These are phyloP conservation scores for Lamellibrachia columna DNA, from an alignment of 2,888 invertebrate species.

Conservation along the genomic window DNA sequence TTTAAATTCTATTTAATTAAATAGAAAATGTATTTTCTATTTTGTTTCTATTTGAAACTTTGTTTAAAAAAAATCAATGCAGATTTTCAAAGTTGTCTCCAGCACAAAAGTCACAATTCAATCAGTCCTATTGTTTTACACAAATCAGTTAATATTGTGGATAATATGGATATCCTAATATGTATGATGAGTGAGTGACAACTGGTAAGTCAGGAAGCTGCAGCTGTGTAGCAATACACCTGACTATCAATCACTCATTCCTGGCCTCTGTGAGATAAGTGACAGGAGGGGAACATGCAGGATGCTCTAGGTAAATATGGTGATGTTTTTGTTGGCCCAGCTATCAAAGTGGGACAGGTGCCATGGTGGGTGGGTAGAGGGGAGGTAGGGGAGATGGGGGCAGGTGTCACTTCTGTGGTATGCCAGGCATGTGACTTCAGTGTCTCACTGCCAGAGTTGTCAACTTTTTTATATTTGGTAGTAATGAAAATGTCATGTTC, in stretches of 20 bases:
- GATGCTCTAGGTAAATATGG: background rate
- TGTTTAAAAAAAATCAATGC: no score
- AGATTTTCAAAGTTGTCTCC: no score
- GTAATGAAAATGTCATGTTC: background rate
- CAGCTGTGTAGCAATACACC: background rate
- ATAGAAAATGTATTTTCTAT: no score
- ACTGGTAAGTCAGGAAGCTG: background rate
- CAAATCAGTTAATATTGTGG: no score
- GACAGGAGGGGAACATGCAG: background rate
- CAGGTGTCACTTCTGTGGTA: background rate
- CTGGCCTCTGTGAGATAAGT: background rate
- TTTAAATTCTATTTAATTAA: no score
- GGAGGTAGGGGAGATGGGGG: conserved; percentile 16
- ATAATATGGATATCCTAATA: background rate
- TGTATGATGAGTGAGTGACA: background rate
- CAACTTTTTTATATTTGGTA: background rate
- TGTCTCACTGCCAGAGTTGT: background rate
- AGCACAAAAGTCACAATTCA: no score
- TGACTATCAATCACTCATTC: background rate
- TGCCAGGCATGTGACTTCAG: background rate
- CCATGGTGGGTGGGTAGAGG: background rate
- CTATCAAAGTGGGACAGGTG: background rate
- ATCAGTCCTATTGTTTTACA: no score
- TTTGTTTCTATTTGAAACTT: no score
- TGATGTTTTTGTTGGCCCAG: background rate